Conservation (phyloP, 92 coral and sea anemone species). For the Siderastrea siderea region DNA sequence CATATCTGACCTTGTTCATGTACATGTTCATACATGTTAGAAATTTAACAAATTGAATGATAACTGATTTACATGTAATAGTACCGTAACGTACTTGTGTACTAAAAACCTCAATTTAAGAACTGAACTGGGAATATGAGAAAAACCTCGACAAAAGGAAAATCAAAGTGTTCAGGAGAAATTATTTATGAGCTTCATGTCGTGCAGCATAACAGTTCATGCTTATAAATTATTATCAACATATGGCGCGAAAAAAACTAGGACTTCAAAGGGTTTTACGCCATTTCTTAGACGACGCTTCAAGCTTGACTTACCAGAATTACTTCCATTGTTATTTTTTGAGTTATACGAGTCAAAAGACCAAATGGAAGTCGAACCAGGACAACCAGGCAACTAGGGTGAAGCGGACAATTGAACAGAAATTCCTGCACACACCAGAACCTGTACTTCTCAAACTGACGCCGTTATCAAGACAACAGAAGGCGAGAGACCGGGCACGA, state of each 20-base stretch:
- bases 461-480: constrained; percentile 54
- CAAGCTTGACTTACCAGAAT: neutral
- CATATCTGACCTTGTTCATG: no score
- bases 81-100: neutral
- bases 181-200: neutral
- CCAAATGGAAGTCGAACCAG: neutral
- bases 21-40: no score
- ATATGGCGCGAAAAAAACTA: neutral
- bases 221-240: neutral
- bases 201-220: no score
- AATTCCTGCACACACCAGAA: neutral
- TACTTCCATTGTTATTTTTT: neutral
- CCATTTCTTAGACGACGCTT: neutral
- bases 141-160: neutral
- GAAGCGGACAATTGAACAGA: neutral
- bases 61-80: no score
- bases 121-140: no score
- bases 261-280: neutral
- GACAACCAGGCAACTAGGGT: neutral
- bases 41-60: no score
- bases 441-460: neutral
- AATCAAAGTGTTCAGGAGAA: neutral
- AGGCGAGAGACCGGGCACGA: neutral
- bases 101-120: no score
- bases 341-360: neutral